Evolutionary conservation across 2,797 vertebrate genomes (phyloP).

Genomic region (Pygocentrus nattereri): DNA sequence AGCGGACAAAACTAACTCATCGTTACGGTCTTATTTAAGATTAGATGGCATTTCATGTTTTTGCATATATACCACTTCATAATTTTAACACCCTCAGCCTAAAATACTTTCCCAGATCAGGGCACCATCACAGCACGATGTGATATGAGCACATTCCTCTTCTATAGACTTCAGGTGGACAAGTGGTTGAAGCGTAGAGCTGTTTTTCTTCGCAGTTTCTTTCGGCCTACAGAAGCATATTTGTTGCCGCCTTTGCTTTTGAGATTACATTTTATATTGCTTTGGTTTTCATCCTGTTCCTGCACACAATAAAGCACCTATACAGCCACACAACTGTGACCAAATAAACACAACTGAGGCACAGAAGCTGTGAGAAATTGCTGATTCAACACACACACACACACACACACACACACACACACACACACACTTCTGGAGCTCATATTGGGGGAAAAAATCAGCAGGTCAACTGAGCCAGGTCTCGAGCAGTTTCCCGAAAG

Average conservation of each 20-base stretch:
- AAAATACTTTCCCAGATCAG: no score
- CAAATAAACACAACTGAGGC: neutral
- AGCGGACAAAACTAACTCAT: no score
- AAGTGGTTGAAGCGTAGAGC: neutral
- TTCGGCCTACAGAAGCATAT: neutral
- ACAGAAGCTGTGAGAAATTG: neutral
- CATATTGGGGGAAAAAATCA: neutral
- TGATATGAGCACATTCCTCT: neutral
- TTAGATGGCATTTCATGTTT: no score
- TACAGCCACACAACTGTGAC: neutral
- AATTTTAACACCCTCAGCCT: no score
- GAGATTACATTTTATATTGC: neutral
- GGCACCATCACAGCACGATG: neutral
- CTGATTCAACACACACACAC: neutral
- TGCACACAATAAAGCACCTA: neutral
- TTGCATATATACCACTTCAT: no score
- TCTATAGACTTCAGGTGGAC: neutral
- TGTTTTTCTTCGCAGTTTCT: neutral
- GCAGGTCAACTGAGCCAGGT: neutral
- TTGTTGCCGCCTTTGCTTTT: no score
- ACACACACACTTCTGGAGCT: neutral
- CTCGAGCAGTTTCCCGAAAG: constrained; percentile 17
- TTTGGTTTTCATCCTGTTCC: neutral
- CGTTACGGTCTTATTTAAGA: no score
- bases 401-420: neutral